Evolutionary conservation across 2,113 vertebrate genomes (phyloP).

Genomic region (Gopherus evgoodei): DNA sequence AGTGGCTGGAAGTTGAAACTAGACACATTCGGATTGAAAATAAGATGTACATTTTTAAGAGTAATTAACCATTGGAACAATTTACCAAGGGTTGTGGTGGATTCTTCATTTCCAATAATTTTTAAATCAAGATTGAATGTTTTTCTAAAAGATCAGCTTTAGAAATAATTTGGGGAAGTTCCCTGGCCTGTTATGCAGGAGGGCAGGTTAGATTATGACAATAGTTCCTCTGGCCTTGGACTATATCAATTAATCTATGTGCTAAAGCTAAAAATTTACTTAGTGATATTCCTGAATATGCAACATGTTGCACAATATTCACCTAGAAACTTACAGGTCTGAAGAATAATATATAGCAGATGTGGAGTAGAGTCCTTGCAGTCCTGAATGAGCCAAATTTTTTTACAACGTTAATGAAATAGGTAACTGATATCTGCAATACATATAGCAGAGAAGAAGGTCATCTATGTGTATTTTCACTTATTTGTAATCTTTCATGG

Average conservation of each 20-base stretch:
- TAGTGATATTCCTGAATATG: not conserved
- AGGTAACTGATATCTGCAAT: not conserved
- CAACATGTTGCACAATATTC: constrained; percentile 20
- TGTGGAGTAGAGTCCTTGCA: not conserved
- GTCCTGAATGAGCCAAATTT: not conserved
- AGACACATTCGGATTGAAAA: too few species aligned
- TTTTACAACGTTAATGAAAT: constrained; percentile 11
- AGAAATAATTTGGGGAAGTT: too few species aligned
- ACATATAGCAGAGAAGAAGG: not conserved
- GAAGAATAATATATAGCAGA: not conserved
- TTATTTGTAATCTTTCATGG: not conserved
- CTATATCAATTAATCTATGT: not conserved
- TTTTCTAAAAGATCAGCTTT: too few species aligned
- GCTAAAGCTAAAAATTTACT: constrained; percentile 39
- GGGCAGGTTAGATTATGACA: too few species aligned
- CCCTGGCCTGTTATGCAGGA: too few species aligned
- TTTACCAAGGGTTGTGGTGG: too few species aligned
- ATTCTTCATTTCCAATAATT: too few species aligned
- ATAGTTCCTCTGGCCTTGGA: too few species aligned
- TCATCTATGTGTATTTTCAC: not conserved
- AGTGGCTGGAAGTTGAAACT: too few species aligned
- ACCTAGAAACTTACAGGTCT: constrained; percentile 38
- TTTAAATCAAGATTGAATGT: too few species aligned
- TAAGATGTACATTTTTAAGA: too few species aligned
- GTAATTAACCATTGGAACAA: too few species aligned